A percentile compares a stretch with the other conserved stretches of the same genome.
Evolutionary conservation across 30 jellyfish, hydroid and myxozoan genomes (phyloP).

Genomic region (Rhopilema esculentum): DNA sequence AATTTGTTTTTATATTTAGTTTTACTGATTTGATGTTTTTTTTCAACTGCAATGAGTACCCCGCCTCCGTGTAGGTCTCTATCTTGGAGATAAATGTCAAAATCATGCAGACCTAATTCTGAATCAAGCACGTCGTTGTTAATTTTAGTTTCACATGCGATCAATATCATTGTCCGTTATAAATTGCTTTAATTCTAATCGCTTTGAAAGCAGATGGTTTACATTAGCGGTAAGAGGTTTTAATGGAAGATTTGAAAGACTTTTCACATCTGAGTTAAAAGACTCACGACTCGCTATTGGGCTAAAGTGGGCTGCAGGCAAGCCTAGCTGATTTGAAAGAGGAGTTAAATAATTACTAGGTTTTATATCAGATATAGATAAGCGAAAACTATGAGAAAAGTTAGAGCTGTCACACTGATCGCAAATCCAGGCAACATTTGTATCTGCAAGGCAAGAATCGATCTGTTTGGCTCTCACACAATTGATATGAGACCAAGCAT

Average conservation of each 20-base stretch:
- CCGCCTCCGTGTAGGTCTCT: too few relatives aligned
- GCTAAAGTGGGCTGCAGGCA: slow-evolving; percentile 17
- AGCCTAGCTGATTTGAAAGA: slow-evolving; percentile 11
- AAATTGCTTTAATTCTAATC: slow-evolving; percentile 25
- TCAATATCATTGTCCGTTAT: slow-evolving; percentile 18
- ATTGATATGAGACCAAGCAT: slow-evolving; percentile 37
- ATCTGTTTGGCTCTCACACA: slow-evolving; percentile 6
- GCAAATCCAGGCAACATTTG: slow-evolving; percentile 25
- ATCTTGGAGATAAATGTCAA: too few relatives aligned
- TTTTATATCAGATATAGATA: neutral
- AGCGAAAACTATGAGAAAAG: slow-evolving; percentile 1
- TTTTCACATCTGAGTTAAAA: neutral
- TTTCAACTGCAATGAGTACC: too few relatives aligned
- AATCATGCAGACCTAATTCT: slow-evolving; percentile 15
- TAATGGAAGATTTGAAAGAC: neutral
- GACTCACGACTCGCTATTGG: neutral
- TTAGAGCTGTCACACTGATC: slow-evolving; percentile 21
- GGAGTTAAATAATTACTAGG: slow-evolving; percentile 9
- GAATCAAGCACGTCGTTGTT: slow-evolving; percentile 8
- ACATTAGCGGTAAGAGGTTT: slow-evolving; percentile 28
- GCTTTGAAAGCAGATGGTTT: slow-evolving; percentile 22
- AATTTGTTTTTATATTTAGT: too few relatives aligned
- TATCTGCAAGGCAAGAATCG: slow-evolving; percentile 9
- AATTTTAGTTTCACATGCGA: slow-evolving; percentile 41
- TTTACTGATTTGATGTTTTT: too few relatives aligned